phyloP scores from a whole-genome alignment of 2,888 invertebrate species.

The Plebejus anna region DNA sequence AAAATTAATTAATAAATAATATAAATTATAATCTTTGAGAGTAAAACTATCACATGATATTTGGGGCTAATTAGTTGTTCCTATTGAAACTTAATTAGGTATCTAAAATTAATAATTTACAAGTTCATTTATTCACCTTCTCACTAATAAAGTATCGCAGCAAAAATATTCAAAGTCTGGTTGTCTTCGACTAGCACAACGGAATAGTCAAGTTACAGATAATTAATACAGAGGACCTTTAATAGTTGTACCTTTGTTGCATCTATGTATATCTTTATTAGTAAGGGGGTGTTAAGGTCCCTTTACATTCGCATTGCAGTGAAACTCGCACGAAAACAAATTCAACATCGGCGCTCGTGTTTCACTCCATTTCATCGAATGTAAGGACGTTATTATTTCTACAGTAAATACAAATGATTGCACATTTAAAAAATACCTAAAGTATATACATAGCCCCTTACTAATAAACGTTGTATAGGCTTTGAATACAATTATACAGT shows the following conservation, averaged over 20 bases:
- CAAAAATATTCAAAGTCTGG: background rate
- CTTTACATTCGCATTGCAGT: conserved; percentile 23
- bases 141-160: background rate
- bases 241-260: background rate
- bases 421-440: conserved; percentile 62
- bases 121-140: conserved; percentile 23
- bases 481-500: too few species aligned
- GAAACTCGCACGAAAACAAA: background rate
- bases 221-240: background rate
- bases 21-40: background rate
- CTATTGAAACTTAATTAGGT: conserved; percentile 23
- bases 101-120: conserved; percentile 27
- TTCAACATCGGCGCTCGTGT: background rate
- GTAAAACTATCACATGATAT: conserved; percentile 19
- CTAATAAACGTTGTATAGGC: too few species aligned
- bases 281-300: background rate
- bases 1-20: background rate
- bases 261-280: background rate
- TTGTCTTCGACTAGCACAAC: background rate
- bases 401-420: conserved; percentile 59
- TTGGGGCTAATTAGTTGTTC: background rate
- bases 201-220: background rate
- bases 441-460: conserved; percentile 58
- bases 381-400: conserved; percentile 39
- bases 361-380: background rate